Evolutionary conservation across 2,888 invertebrate genomes (phyloP).

Genomic region (Salpingus planirostris): DNA sequence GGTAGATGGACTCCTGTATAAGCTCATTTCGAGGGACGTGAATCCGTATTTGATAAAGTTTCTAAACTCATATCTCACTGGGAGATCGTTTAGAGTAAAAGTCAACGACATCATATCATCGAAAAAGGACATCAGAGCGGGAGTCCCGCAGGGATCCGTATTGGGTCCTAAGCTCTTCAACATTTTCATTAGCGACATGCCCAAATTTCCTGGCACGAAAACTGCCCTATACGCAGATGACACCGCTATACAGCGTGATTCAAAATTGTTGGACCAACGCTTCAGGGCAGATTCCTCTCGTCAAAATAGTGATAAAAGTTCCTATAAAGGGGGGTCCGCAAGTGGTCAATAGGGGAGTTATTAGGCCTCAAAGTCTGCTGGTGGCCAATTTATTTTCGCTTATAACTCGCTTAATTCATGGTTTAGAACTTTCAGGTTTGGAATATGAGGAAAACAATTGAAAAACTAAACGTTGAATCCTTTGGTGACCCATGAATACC

Average conservation of each 20-base stretch:
- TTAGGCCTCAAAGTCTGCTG: too few relatives aligned
- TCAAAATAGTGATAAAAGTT: too few relatives aligned
- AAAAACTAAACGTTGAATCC: too few relatives aligned
- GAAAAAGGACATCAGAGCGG: neutral
- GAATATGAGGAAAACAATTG: too few relatives aligned
- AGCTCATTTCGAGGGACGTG: conserved; percentile 10
- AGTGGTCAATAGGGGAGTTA: too few relatives aligned
- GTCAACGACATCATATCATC: neutral
- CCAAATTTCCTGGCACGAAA: neutral
- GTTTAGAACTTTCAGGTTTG: too few relatives aligned
- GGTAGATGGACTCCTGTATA: conserved; percentile 22
- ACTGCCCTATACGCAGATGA: neutral
- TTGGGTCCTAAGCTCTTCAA: neutral
- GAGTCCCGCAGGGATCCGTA: neutral
- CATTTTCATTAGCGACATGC: neutral
- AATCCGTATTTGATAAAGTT: neutral
- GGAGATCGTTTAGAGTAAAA: neutral
- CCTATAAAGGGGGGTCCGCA: too few relatives aligned
- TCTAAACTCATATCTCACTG: neutral
- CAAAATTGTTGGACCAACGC: too few relatives aligned
- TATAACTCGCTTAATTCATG: too few relatives aligned
- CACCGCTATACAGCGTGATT: neutral
- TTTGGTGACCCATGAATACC: too few relatives aligned
- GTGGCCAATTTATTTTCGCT: too few relatives aligned
- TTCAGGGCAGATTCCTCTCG: too few relatives aligned